Evolutionary conservation across 2,797 vertebrate species (phyloP), one percentile per base, ranked within the genome.

Genomic region (Oryzias dopingdopingensis): DNA sequence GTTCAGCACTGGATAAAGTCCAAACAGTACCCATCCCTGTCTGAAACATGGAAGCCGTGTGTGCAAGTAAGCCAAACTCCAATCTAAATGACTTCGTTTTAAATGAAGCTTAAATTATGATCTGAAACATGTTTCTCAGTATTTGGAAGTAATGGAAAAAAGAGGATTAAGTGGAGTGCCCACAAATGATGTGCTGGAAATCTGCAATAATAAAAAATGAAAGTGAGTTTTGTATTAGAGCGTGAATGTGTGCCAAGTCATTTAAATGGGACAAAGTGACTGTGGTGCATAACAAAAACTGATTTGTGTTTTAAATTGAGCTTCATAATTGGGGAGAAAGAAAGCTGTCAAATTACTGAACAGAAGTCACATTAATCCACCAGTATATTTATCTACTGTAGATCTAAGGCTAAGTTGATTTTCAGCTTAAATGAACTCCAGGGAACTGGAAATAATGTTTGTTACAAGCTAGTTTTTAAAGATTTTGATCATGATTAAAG

Each of bases 41-140:
- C 53, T 7, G 10, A 47, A 26, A 46, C 6, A 22, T 53, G 50
- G 52, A 70, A 55, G 41, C 5, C 3, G 16, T 17, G 45, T 41
- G 6, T 60, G 42, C 50, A 17, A 59, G 48, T 20, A 57, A 62
- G 63, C 44, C 49, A 65, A 56, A 6, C 42, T 46, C 12, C 53
- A 52, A 56, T 50, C 23, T 51, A 59, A 67, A 73, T 61, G 8
- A 59, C 42, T 16, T 43, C 32, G 0, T 60, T 66, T 70, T 49
- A 59, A 73, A 79, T 64, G 7, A 43, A 20, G 16, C 48, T 61
- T 68, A 57, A 70, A 55, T 56, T 44, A 44, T 49, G 4, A 41
- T 72, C 22, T 55, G 43, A 70, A 68, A 23, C 26, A 14, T 53
- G 51, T n/a, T 52, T 24, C 20, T 42, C 44, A 49, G 23, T 44